Conservation (phyloP, 2,888 invertebrate genomes). For the Calliphora vomitoria region DNA sequence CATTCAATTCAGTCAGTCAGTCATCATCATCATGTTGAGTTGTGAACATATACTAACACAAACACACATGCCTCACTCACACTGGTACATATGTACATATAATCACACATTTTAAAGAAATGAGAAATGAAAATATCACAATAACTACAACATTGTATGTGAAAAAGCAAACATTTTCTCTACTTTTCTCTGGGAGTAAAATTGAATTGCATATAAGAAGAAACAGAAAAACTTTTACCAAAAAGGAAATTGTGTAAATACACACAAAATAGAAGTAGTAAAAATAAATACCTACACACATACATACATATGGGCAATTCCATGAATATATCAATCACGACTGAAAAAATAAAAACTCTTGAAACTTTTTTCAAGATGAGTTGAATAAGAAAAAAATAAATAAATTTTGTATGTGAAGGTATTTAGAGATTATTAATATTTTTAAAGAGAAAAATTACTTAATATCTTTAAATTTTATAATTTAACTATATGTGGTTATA, state of each 20-base stretch:
- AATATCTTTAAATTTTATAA: too few relatives aligned
- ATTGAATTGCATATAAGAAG: conserved; percentile 36
- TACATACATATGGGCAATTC: too few relatives aligned
- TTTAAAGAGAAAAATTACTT: too few relatives aligned
- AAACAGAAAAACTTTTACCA: conserved; percentile 43
- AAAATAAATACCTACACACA: not conserved
- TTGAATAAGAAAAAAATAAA: too few relatives aligned
- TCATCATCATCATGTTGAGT: conserved; percentile 37
- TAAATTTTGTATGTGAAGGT: too few relatives aligned
- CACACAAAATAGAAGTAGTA: conserved; percentile 38
- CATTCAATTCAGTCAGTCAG: conserved; percentile 60
- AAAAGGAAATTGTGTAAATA: conserved; percentile 66
- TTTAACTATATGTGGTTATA: too few relatives aligned
- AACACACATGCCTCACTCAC: conserved; percentile 7
- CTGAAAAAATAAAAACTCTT: too few relatives aligned
- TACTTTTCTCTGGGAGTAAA: conserved; percentile 35
- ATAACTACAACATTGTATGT: conserved; percentile 14
- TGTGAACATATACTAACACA: conserved; percentile 12
- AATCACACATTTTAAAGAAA: conserved; percentile 46
- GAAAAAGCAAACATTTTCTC: conserved; percentile 55
- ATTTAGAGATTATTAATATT: too few relatives aligned
- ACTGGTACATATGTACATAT: not conserved
- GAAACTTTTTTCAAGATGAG: too few relatives aligned
- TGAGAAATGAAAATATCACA: conserved; percentile 19
- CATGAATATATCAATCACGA: too few relatives aligned